Conservation (phyloP, 2,797 vertebrate genomes). For the Helicolenus hilgendorfi region DNA sequence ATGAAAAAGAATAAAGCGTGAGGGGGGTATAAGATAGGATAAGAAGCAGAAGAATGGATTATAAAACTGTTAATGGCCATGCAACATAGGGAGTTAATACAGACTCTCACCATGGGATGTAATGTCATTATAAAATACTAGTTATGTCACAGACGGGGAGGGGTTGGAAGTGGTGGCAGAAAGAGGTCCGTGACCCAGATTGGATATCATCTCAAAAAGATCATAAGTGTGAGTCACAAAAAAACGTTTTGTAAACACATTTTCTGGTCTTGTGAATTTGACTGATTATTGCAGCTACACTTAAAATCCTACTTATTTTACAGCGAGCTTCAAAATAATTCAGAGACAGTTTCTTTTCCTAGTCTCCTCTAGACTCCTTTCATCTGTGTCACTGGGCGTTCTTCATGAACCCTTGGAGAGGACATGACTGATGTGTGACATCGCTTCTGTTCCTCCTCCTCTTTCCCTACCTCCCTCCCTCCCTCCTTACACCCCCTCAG, state of each 20-base stretch:
- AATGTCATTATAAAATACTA: constrained; percentile 17
- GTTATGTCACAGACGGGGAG: constrained; percentile 14
- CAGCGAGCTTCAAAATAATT: background rate
- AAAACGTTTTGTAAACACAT: background rate
- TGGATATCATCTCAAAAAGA: constrained; percentile 1
- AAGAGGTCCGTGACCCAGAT: constrained; percentile 40
- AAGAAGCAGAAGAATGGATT: background rate
- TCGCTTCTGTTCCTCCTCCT: constrained; percentile 12
- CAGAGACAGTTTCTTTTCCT: background rate
- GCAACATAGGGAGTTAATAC: constrained; percentile 3
- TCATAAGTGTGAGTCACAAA: background rate
- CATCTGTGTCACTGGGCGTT: constrained; percentile 62
- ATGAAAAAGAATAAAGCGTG: constrained; percentile 16
- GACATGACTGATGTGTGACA: constrained; percentile 58
- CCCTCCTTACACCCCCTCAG: background rate
- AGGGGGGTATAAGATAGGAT: background rate
- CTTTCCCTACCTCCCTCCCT: background rate
- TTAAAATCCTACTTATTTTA: background rate
- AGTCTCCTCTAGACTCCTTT: background rate
- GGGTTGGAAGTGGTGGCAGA: constrained; percentile 11
- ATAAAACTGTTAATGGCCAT: constrained; percentile 30
- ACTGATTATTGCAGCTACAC: background rate
- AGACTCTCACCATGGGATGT: background rate
- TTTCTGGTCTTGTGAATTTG: background rate
- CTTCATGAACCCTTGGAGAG: constrained; percentile 51